Conservation (phyloP, 2,797 vertebrate species). For the Tamandua tetradactyla region DNA sequence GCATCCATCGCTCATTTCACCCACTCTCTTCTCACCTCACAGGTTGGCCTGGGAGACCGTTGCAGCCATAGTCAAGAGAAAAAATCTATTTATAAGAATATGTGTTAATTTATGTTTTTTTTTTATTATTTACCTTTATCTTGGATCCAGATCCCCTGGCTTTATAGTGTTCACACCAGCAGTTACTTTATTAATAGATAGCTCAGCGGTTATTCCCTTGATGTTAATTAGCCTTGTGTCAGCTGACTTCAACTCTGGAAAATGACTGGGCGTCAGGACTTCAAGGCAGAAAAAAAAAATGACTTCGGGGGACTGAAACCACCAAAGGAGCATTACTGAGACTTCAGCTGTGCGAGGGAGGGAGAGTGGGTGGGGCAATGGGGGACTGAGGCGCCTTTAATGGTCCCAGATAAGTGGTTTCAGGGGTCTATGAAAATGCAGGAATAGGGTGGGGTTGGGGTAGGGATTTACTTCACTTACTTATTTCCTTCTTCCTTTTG, state of each 20-base stretch:
- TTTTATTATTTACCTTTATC: neutral
- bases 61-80: neutral
- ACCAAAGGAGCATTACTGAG: neutral
- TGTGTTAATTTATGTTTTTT: neutral
- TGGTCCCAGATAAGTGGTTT: neutral
- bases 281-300: neutral
- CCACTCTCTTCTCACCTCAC: neutral
- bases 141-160: neutral
- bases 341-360: neutral
- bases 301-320: neutral
- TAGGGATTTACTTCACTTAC: neutral
- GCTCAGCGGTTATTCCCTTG: neutral
- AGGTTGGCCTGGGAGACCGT: neutral
- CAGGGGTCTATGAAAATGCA: neutral
- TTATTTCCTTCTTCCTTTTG: neutral
- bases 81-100: neutral
- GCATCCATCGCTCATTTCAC: neutral
- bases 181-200: conserved; percentile 46
- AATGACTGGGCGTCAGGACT: neutral
- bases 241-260: neutral
- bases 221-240: conserved; percentile 36
- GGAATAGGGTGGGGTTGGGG: neutral
- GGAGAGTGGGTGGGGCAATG: neutral
- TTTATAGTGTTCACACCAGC: neutral
- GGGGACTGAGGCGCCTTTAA: neutral